These are phyloP conservation scores for Eupithecia dodoneata DNA, from an alignment of 2,888 invertebrate genomes.

Conservation along the genomic window DNA sequence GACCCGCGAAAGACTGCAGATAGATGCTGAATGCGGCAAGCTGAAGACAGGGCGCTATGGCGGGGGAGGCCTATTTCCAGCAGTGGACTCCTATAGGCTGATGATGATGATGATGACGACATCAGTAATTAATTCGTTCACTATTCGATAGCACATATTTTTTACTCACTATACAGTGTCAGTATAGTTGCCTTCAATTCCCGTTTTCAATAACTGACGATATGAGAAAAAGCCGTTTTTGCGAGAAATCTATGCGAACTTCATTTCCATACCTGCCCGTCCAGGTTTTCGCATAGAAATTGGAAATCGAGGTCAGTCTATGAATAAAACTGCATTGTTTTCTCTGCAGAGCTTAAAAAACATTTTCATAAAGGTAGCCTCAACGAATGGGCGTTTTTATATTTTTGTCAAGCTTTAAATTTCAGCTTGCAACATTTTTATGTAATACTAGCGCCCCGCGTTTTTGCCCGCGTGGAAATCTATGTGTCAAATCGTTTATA, in stretches of 20 bases:
- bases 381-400: background rate
- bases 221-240: conserved; percentile 29
- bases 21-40: too few species aligned
- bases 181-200: conserved; percentile 20
- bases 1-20: too few species aligned
- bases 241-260: conserved; percentile 23
- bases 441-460: too few species aligned
- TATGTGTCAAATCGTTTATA: too few species aligned
- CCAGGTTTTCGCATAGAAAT: conserved; percentile 29
- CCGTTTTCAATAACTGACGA: conserved; percentile 22
- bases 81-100: too few species aligned
- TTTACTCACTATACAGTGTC: background rate
- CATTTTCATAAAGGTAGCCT: background rate
- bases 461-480: too few species aligned
- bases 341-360: conserved; percentile 18
- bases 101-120: too few species aligned
- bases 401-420: too few species aligned
- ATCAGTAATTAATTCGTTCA: too few species aligned
- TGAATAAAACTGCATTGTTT: conserved; percentile 27
- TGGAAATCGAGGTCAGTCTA: conserved; percentile 33
- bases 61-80: too few species aligned
- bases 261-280: conserved; percentile 17
- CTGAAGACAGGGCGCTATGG: too few species aligned
- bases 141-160: background rate
- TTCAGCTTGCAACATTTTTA: too few species aligned